Evolutionary conservation across 2,888 invertebrate genomes (phyloP), one percentile per base, ranked within the genome.

Genomic region (Malachius bipustulatus): DNA sequence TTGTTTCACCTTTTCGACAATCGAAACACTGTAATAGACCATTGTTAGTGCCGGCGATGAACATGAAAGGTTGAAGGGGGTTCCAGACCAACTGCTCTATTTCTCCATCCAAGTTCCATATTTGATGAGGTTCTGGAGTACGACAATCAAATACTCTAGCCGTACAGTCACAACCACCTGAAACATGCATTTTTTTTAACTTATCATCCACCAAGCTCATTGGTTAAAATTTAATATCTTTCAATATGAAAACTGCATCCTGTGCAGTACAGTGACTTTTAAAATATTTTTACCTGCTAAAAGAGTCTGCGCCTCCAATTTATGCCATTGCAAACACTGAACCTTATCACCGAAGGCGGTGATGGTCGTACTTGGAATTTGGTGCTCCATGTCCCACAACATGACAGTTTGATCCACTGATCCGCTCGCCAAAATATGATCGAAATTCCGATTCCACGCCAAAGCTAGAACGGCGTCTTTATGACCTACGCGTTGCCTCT

Each of bases 301-400:
- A 16, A 97, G 63, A 26, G 78, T 79, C 56, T 90, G 83, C 1
- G 82, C 73, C 58, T 93, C 89, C 16, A 70, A 66, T 3, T 81
- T 78, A 65, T 90, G 89, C 77, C 90, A 94, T 43, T 77, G 66
- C 3, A 93, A 53, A 1, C 82, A 70, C 56, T 91, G 90, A 0
- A 93, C 71, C 64, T 89, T 89, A 49, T 89, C 87, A 30, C 73
- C 62, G 54, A 87, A 90, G 16, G 73, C 73, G 35, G 64, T 66
- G 4, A 93, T 67, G 38, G 75, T 81, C 0, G 81, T 81, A 35
- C 82, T 83, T 0, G 87, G 80, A 39, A 67, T 67, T 6, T 82
- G 78, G 47, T 75, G 74, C 47, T 88, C 83, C 54, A 97, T 66
- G 63, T 97, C 96, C 97, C 97, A 97, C 1, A 97, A 59, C 13